These are phyloP conservation scores for Festucalex cinctus DNA, from an alignment of 2,113 vertebrate species.

Conservation along the genomic window DNA sequence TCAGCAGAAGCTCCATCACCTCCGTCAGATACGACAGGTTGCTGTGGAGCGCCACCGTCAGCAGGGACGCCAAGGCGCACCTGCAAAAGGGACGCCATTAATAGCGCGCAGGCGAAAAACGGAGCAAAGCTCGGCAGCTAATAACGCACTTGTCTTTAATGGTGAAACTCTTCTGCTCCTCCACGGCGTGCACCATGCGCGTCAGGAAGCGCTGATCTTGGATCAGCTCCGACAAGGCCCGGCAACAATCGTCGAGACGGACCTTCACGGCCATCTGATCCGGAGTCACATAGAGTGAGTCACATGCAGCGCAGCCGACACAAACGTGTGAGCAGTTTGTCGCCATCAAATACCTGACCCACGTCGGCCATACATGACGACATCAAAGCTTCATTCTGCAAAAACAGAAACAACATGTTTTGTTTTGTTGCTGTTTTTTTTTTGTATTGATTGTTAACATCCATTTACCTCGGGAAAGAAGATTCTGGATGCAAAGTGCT, in stretches of 20 bases:
- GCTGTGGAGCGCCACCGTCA: slow-evolving; percentile 87
- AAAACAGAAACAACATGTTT: neutral
- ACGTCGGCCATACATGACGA: slow-evolving; percentile 63
- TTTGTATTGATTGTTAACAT: neutral
- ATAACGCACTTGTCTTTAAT: slow-evolving; percentile 61
- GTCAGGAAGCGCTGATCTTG: slow-evolving; percentile 59
- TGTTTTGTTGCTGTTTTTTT: too few relatives aligned
- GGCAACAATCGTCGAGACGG: slow-evolving; percentile 49
- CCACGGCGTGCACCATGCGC: slow-evolving; percentile 61
- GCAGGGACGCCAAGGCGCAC: slow-evolving; percentile 85
- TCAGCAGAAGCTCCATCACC: slow-evolving; percentile 85
- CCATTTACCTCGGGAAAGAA: slow-evolving; percentile 91
- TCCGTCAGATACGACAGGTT: slow-evolving; percentile 88
- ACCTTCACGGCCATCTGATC: slow-evolving; percentile 43
- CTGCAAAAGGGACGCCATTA: slow-evolving; percentile 51
- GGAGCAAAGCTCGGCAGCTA: neutral
- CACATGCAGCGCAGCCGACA: neutral
- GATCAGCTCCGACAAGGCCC: slow-evolving; percentile 50
- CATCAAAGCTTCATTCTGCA: slow-evolving; percentile 54
- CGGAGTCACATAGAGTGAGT: slow-evolving; percentile 14
- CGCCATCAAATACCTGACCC: slow-evolving; percentile 55
- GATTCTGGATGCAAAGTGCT: slow-evolving; percentile 91
- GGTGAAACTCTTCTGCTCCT: slow-evolving; percentile 65
- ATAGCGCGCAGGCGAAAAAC: neutral
- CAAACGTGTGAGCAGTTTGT: neutral